These are phyloP conservation scores for Protodeltote pygarga DNA, from an alignment of 2,888 invertebrate species.

Conservation along the genomic window DNA sequence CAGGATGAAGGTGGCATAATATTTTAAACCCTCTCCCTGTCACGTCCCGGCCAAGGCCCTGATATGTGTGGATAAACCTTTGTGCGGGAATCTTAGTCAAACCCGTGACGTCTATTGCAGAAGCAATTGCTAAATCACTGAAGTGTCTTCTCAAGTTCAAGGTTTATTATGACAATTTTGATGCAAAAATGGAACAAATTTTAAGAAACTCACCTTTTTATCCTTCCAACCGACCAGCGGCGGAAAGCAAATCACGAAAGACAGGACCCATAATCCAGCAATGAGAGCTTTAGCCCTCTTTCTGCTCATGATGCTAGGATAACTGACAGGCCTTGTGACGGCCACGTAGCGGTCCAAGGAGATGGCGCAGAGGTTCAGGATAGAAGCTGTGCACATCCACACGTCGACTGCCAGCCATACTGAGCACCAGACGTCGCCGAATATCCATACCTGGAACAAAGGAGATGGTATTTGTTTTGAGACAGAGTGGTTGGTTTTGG, in stretches of 20 bases:
- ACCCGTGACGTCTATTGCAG: no score
- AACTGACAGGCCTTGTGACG: constrained; percentile 97
- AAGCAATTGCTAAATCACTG: no score
- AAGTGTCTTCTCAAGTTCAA: no score
- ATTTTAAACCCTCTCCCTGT: no score
- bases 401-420: constrained; percentile 99
- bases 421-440: constrained; percentile 98
- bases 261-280: constrained; percentile 97
- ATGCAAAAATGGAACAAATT: no score
- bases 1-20: no score
- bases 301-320: constrained; percentile 96
- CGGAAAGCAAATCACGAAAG: constrained; percentile 98
- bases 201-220: constrained; percentile 70
- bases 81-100: no score
- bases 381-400: constrained; percentile 99
- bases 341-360: constrained; percentile 98
- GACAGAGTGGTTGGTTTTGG: background rate
- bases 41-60: no score
- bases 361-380: constrained; percentile 98
- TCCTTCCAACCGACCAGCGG: constrained; percentile 97
- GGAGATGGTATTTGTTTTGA: background rate
- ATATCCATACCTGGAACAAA: constrained; percentile 95
- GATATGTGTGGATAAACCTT: no score
- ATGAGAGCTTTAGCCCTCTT: constrained; percentile 95
- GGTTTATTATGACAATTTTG: no score